phyloP scores from a whole-genome alignment of 2,888 invertebrate genomes.

The Leuctra nigra region DNA sequence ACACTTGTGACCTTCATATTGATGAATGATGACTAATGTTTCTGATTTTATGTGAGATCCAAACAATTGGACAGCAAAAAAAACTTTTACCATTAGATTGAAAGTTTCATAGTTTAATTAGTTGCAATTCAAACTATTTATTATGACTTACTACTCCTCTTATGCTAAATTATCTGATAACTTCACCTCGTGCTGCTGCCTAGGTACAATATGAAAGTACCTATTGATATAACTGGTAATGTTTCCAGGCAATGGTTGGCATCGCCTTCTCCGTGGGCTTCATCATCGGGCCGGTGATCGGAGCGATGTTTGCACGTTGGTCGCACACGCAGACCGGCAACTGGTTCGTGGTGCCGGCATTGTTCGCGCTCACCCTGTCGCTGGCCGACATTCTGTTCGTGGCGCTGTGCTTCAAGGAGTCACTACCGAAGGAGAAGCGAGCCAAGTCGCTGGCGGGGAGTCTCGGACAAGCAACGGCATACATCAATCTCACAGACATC shows the following conservation, averaged over 20 bases:
- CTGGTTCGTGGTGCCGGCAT: constrained; percentile 78
- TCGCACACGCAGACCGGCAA: constrained; percentile 54
- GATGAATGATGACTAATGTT: too few relatives aligned
- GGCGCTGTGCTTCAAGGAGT: constrained; percentile 69
- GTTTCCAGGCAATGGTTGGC: constrained; percentile 87
- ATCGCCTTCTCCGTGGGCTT: constrained; percentile 98
- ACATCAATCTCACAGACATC: constrained; percentile 53
- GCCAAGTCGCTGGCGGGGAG: constrained; percentile 60
- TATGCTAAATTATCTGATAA: too few relatives aligned
- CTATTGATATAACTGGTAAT: too few relatives aligned
- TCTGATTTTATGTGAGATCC: too few relatives aligned
- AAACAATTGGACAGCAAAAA: too few relatives aligned
- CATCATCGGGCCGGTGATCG: constrained; percentile 90
- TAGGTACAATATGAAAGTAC: too few relatives aligned
- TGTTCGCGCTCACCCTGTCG: constrained; percentile 67
- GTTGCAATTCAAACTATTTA: too few relatives aligned
- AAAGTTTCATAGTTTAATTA: too few relatives aligned
- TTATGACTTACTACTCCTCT: too few relatives aligned
- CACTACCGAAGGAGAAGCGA: constrained; percentile 66
- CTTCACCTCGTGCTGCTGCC: too few relatives aligned
- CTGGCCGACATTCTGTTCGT: constrained; percentile 72
- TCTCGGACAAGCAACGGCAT: constrained; percentile 55
- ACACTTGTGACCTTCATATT: too few relatives aligned
- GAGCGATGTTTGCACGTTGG: constrained; percentile 75
- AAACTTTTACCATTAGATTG: too few relatives aligned